A percentile compares a stretch with the other conserved stretches of the same genome.
Evolutionary conservation across 2,888 invertebrate species (phyloP).

Genomic region (Brachyptera risi): DNA sequence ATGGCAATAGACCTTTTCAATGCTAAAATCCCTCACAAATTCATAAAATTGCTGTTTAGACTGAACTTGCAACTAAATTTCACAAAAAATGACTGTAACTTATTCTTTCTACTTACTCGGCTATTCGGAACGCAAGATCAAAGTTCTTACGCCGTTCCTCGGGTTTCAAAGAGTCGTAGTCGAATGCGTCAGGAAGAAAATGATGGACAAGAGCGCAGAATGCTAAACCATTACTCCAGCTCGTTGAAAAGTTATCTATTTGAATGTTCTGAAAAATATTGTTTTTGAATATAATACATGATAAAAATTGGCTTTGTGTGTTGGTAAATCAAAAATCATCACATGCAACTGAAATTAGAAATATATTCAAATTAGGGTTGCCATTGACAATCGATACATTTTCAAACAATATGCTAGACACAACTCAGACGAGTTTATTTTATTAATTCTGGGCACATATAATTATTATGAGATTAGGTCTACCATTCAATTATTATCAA

Average conservation of each 20-base stretch:
- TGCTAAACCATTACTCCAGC: constrained; percentile 98
- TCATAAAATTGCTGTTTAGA: no score
- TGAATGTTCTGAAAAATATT: constrained; percentile 72
- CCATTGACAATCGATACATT: not conserved
- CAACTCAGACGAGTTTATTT: no score
- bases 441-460: no score
- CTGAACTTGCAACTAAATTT: no score
- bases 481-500: no score
- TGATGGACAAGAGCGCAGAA: constrained; percentile 99
- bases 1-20: no score
- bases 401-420: not conserved
- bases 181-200: constrained; percentile 95
- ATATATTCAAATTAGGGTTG: not conserved
- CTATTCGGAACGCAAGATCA: constrained; percentile 94
- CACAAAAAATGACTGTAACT: no score
- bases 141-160: constrained; percentile 92
- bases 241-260: constrained; percentile 97
- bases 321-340: no score
- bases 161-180: constrained; percentile 83
- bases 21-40: no score
- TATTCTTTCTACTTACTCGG: constrained; percentile 95
- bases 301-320: not conserved
- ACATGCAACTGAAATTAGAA: not conserved
- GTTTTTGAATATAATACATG: not conserved
- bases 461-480: no score